Percentiles rank a stretch among this genome's conserved stretches.
Conservation (phyloP, 2,113 vertebrate species). For the Corythornis vintsioides region DNA sequence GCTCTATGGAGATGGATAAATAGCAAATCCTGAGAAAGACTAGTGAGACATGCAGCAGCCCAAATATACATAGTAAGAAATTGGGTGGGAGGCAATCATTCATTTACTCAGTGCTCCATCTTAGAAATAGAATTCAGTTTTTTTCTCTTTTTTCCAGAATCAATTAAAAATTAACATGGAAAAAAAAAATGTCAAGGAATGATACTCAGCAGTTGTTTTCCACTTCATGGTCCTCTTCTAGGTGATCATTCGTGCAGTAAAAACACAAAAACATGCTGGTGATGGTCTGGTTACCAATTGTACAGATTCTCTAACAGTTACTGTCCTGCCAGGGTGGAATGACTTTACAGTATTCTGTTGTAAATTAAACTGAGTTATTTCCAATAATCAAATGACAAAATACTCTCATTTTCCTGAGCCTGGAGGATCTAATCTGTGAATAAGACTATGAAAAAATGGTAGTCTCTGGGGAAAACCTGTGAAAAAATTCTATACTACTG, state of each 20-base stretch:
- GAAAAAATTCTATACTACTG: not conserved
- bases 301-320: not conserved
- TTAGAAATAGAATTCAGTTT: not conserved
- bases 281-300: not conserved
- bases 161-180: not conserved
- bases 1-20: not conserved
- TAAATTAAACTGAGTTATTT: conserved; percentile 23
- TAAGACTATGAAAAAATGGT: not conserved
- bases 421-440: not conserved
- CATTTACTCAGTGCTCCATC: not conserved
- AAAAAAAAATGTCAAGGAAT: not conserved
- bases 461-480: not conserved
- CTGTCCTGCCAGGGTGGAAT: not conserved
- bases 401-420: not conserved
- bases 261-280: not conserved
- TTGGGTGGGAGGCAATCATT: not conserved
- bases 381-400: conserved; percentile 19
- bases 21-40: not conserved
- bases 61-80: not conserved
- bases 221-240: not conserved
- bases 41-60: not conserved
- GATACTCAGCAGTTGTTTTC: not conserved
- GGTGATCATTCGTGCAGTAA: not conserved
- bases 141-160: not conserved
- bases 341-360: not conserved